A percentile compares a stretch with the other conserved stretches of the same genome.
These are phyloP conservation scores for Phaenicophaeus curvirostris DNA, from an alignment of 2,797 vertebrate genomes.

Conservation along the genomic window DNA sequence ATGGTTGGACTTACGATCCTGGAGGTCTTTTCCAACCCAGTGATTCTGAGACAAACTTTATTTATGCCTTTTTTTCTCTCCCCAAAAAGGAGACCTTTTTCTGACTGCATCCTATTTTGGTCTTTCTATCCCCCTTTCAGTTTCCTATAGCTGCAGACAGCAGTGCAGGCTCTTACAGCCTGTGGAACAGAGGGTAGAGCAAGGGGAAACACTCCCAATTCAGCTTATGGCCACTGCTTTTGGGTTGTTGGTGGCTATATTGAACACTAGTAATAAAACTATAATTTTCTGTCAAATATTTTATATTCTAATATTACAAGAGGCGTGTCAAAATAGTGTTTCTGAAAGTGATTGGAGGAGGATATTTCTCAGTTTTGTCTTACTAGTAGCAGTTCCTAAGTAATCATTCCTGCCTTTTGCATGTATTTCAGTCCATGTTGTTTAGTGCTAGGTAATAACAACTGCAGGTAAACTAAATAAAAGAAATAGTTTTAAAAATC, in stretches of 20 bases:
- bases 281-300: neutral
- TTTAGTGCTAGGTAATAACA: neutral
- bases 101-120: neutral
- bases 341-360: neutral
- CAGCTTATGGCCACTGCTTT: neutral
- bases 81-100: neutral
- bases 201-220: neutral
- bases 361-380: neutral
- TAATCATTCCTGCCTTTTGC: neutral
- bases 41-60: too few species aligned
- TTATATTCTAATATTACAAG: neutral
- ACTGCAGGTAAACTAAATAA: neutral
- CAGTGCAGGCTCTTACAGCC: neutral
- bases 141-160: neutral
- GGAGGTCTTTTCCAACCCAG: too few species aligned
- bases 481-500: neutral
- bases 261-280: neutral
- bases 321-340: neutral
- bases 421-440: neutral
- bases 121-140: neutral
- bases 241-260: neutral
- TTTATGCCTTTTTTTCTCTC: too few species aligned
- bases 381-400: neutral
- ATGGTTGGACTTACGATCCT: too few species aligned
- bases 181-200: too few species aligned